A percentile compares a stretch with the other conserved stretches of the same genome.
phyloP scores from a whole-genome alignment of 2,113 vertebrate species.

The Regulus satrapa region DNA sequence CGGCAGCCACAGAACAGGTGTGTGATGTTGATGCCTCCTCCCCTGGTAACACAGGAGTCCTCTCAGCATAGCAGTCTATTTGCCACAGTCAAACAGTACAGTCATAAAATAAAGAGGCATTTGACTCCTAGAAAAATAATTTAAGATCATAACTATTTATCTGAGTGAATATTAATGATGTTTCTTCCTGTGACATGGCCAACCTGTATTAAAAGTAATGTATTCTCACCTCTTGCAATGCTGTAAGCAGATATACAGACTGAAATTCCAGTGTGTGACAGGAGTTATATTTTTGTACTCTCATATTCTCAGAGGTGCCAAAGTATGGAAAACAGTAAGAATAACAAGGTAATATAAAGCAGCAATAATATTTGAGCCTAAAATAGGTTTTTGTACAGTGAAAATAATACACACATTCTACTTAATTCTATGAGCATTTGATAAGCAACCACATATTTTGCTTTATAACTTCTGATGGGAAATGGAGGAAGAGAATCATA shows the following conservation, averaged over 20 bases:
- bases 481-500: not conserved
- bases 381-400: not conserved
- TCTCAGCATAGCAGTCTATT: accelerated
- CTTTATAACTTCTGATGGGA: not conserved
- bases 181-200: not conserved
- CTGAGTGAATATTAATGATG: not conserved
- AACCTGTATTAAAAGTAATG: not conserved
- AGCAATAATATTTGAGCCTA: not conserved
- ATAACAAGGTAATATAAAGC: not conserved
- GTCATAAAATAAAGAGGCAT: not conserved
- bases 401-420: not conserved
- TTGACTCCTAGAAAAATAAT: not conserved
- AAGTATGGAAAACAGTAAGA: not conserved
- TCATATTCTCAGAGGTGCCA: not conserved
- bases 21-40: not conserved
- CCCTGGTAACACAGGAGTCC: not conserved
- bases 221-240: not conserved
- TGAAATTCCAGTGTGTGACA: not conserved
- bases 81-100: not conserved
- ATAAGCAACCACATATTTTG: not conserved
- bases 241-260: not conserved
- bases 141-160: not conserved
- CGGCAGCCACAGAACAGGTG: not conserved
- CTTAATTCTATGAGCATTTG: not conserved
- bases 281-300: not conserved